Evolutionary conservation across 1,140 invertebrate species (phyloP).

Genomic region (Penaeus chinensis): DNA sequence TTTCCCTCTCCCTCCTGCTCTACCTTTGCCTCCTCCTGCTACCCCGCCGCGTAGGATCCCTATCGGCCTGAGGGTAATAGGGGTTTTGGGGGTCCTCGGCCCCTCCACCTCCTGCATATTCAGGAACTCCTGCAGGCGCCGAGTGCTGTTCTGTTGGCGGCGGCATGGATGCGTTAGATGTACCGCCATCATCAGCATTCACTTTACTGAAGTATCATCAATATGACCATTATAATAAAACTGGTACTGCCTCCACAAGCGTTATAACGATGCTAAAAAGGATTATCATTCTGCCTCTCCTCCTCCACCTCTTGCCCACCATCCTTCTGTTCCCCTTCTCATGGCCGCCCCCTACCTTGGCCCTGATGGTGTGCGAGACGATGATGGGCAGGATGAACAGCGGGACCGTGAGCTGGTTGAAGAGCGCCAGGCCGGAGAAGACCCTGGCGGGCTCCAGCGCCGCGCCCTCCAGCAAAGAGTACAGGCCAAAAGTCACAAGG

Average conservation of each 20-base stretch:
- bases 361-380: slow-evolving; percentile 81
- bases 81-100: too few species aligned
- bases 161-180: neutral
- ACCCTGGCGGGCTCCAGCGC: slow-evolving; percentile 76
- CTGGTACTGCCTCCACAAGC: too few species aligned
- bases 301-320: neutral
- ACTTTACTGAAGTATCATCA: too few species aligned
- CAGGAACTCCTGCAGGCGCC: slow-evolving; percentile 77
- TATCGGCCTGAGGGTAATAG: too few species aligned
- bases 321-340: neutral
- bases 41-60: too few species aligned
- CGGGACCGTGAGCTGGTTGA: slow-evolving; percentile 83
- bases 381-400: slow-evolving; percentile 83
- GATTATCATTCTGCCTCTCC: neutral
- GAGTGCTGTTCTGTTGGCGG: slow-evolving; percentile 74
- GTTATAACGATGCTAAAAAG: too few species aligned
- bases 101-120: slow-evolving; percentile 72
- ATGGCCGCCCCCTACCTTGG: slow-evolving; percentile 72
- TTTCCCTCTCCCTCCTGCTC: too few species aligned
- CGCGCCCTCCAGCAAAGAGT: slow-evolving; percentile 73
- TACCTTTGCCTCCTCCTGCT: too few species aligned
- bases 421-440: slow-evolving; percentile 82
- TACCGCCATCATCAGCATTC: too few species aligned
- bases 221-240: too few species aligned
- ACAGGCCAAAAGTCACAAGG: slow-evolving; percentile 78